A percentile compares a stretch with the other conserved stretches of the same genome.
These are phyloP conservation scores for Heliothis virescens DNA, from an alignment of 1,140 invertebrate genomes.

Conservation along the genomic window DNA sequence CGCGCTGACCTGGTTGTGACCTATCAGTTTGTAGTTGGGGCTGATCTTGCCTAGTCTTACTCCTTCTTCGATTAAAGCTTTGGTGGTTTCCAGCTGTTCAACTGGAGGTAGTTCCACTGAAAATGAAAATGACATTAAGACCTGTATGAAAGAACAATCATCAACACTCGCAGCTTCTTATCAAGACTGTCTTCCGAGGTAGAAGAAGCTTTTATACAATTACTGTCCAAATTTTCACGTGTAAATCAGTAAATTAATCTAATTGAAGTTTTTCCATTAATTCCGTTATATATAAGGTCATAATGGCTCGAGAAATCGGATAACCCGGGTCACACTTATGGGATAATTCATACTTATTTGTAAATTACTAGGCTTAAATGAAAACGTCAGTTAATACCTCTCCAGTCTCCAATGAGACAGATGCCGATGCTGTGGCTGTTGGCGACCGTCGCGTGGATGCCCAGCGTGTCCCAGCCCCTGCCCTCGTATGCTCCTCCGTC, in stretches of 20 bases:
- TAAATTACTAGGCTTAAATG: no score
- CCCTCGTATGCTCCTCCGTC: slow-evolving; percentile 92
- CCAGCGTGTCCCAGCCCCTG: slow-evolving; percentile 90
- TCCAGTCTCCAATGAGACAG: slow-evolving; percentile 90
- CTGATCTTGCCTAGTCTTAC: slow-evolving; percentile 87
- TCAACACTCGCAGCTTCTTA: no score
- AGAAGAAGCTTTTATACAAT: no score
- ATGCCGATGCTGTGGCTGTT: slow-evolving; percentile 92
- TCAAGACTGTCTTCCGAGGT: no score
- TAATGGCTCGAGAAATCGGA: no score
- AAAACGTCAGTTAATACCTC: slow-evolving; percentile 70
- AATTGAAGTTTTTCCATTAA: no score
- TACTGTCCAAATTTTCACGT: no score
- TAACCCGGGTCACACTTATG: no score
- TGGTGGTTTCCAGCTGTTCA: slow-evolving; percentile 87
- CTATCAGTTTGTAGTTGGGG: slow-evolving; percentile 88
- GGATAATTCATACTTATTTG: no score
- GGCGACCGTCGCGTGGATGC: slow-evolving; percentile 90
- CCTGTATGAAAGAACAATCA: no score
- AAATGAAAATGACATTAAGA: slow-evolving; percentile 33
- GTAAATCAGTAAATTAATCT: no score
- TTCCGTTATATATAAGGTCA: no score
- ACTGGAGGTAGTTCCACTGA: slow-evolving; percentile 87
- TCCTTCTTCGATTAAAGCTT: slow-evolving; percentile 88
- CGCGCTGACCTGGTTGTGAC: slow-evolving; percentile 89